A percentile compares a stretch with the other conserved stretches of the same genome.
These are phyloP conservation scores for Rhadinocentrus ornatus DNA, from an alignment of 2,797 vertebrate genomes.

Conservation along the genomic window DNA sequence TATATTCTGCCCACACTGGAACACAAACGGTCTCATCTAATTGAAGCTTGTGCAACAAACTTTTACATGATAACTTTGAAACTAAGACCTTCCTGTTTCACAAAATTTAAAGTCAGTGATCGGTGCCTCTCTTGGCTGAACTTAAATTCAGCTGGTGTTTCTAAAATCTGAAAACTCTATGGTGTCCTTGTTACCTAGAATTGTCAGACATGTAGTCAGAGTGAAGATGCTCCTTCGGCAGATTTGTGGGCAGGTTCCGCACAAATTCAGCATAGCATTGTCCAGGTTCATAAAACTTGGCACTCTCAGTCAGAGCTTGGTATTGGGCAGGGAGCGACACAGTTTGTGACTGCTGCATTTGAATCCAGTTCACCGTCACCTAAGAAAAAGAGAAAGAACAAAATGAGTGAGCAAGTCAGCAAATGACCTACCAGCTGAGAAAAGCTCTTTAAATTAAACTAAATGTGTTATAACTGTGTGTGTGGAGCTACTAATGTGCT, in stretches of 20 bases:
- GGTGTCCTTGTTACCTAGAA: constrained; percentile 66
- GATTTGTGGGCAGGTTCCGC: constrained; percentile 87
- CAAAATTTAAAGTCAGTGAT: not conserved
- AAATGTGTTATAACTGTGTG: no score
- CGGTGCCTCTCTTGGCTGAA: not conserved
- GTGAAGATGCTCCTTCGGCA: constrained; percentile 72
- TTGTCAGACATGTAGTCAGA: constrained; percentile 78
- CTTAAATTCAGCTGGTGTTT: not conserved
- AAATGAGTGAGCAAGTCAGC: not conserved
- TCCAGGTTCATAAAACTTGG: constrained; percentile 95
- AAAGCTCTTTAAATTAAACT: no score
- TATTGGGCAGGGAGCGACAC: constrained; percentile 88
- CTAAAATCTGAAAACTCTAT: not conserved
- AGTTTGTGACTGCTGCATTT: constrained; percentile 92
- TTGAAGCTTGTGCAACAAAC: not conserved
- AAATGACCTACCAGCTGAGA: not conserved
- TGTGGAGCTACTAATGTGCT: no score
- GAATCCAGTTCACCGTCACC: constrained; percentile 98
- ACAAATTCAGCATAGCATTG: constrained; percentile 93
- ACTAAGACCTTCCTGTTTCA: not conserved
- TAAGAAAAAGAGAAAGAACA: constrained; percentile 49
- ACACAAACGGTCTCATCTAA: not conserved
- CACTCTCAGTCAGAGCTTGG: constrained; percentile 89
- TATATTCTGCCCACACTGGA: not conserved
- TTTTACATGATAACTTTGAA: not conserved